A percentile compares a stretch with the other conserved stretches of the same genome.
Conservation (phyloP, 1,140 invertebrate species). For the Trichoplusia ni region DNA sequence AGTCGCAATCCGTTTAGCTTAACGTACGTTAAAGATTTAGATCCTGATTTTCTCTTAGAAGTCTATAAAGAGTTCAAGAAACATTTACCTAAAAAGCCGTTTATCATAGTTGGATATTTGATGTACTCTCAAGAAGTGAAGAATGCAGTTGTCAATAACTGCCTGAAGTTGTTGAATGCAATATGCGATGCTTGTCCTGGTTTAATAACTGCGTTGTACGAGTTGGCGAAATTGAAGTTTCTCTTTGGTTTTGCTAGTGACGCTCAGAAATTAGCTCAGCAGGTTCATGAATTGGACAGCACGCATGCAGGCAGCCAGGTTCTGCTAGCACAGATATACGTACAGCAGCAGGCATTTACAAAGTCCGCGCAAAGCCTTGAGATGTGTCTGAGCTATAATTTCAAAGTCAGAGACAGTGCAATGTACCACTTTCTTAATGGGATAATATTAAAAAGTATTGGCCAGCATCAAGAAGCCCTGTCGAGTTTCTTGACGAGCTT, state of each 20-base stretch:
- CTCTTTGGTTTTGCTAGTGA: slow-evolving; percentile 88
- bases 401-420: slow-evolving; percentile 94
- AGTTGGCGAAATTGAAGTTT: slow-evolving; percentile 91
- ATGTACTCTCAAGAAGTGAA: slow-evolving; percentile 73
- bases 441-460: slow-evolving; percentile 89
- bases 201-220: slow-evolving; percentile 87
- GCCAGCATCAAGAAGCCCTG: slow-evolving; percentile 88
- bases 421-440: slow-evolving; percentile 94
- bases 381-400: slow-evolving; percentile 94
- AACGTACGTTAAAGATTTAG: slow-evolving; percentile 88
- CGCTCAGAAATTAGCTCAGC: slow-evolving; percentile 85
- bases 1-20: slow-evolving; percentile 87
- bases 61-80: slow-evolving; percentile 90
- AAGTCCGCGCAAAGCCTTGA: slow-evolving; percentile 93
- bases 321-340: slow-evolving; percentile 92
- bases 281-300: slow-evolving; percentile 89
- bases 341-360: slow-evolving; percentile 88
- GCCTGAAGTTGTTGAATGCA: slow-evolving; percentile 86
- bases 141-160: slow-evolving; percentile 73
- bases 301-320: slow-evolving; percentile 92
- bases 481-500: slow-evolving; percentile 85
- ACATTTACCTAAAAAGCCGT: slow-evolving; percentile 85
- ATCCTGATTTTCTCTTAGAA: slow-evolving; percentile 93
- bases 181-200: slow-evolving; percentile 92
- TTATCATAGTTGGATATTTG: slow-evolving; percentile 77